These are phyloP conservation scores for Panurus biarmicus DNA, from an alignment of 2,113 vertebrate species.

Conservation along the genomic window DNA sequence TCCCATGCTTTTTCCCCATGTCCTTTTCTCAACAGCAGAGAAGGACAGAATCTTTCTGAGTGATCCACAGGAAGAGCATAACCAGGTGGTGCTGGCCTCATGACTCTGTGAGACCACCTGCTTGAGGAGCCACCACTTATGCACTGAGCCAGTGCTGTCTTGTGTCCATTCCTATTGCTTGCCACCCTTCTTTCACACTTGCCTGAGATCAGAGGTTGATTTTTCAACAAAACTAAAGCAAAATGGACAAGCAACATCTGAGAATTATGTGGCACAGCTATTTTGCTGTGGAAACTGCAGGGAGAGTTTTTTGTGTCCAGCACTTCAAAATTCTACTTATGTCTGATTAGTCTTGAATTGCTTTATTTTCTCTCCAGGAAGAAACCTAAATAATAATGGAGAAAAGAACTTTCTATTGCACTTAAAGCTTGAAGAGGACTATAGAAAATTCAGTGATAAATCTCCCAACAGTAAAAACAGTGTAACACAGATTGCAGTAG, in stretches of 20 bases:
- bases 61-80: background rate
- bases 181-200: background rate
- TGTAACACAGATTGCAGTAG: background rate
- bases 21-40: background rate
- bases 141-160: background rate
- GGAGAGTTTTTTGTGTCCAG: slow-evolving; percentile 4
- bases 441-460: background rate
- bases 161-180: background rate
- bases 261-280: background rate
- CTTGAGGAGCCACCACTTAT: background rate
- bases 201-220: background rate
- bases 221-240: background rate
- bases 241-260: background rate
- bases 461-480: background rate
- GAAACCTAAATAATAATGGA: slow-evolving; percentile 15
- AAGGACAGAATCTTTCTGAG: background rate
- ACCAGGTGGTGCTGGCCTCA: background rate
- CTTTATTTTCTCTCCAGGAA: slow-evolving; percentile 32
- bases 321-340: slow-evolving; percentile 16
- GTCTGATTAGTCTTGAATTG: slow-evolving; percentile 28
- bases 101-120: background rate
- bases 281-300: background rate
- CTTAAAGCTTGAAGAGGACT: background rate
- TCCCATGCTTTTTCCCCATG: background rate
- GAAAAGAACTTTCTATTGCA: background rate